Evolutionary conservation across 2,888 invertebrate genomes (phyloP), one percentile per base, ranked within the genome.

Genomic region (Aleiodes leptofemur): DNA sequence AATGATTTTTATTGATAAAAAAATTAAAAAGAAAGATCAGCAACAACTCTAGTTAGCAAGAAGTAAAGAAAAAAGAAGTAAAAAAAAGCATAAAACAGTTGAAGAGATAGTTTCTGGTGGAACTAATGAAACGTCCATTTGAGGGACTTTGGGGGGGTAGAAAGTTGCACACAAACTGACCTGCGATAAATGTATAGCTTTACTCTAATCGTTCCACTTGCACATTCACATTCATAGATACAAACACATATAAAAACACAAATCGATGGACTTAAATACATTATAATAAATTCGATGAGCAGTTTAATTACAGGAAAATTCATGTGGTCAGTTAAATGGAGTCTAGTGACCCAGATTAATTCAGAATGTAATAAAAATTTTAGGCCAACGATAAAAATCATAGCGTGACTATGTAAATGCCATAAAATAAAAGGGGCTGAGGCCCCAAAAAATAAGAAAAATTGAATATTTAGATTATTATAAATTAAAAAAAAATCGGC

Each of bases 61-160:
- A 43, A 43, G 43, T 43, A 7, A 43, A 43, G 7, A 43, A 43
- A 7, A 43, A 7, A 43, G 38, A 38, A 38, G 4, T 1, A 38
- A 38, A 38, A 38, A 38, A 38, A 7, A 38, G 0, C 38, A 11
- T 43, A 43, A 43, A 43, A 8, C 3, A 8, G 7, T 43, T 11
- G 11, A 8, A 43, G 43, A 43, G 8, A 43, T 43, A 43, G 43
- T 43, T 43, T 43, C 43, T 43, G 69, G 38, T 70, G 72, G 73
- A 80, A 79, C 74, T 78, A 79, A 78, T 78, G 73, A 77, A 79
- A 80, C 53, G 69, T 16, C 59, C 34, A 34, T 69, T 34, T 34
- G 34, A 68, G 56, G 7, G 43, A 16, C 9, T 55, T 50, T 51
- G 34, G 48, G 23, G 23, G 23, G 23, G n/a, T n/a, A n/a, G n/a